Evolutionary conservation across 2,113 vertebrate genomes (phyloP).

Genomic region (Regulus satrapa): DNA sequence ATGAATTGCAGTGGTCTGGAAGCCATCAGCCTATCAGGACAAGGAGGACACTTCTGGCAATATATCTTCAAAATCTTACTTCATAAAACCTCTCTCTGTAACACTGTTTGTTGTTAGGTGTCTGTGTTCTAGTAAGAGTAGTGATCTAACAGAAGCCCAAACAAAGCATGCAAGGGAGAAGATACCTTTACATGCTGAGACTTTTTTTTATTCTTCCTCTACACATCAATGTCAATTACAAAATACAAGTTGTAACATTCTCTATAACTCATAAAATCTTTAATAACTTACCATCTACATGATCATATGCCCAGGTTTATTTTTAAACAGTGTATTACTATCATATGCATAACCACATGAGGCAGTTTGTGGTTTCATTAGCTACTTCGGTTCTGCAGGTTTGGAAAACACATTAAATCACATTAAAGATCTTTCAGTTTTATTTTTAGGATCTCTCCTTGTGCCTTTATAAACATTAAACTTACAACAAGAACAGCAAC

Average conservation of each 20-base stretch:
- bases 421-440: background rate
- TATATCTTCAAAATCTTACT: background rate
- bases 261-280: background rate
- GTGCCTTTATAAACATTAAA: background rate
- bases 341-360: background rate
- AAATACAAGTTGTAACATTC: background rate
- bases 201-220: background rate
- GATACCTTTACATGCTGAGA: background rate
- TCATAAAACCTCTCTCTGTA: background rate
- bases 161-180: background rate
- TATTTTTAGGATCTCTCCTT: background rate
- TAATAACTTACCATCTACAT: background rate
- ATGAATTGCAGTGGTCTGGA: background rate
- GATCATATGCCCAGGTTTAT: background rate
- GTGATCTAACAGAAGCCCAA: background rate
- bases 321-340: background rate
- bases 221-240: background rate
- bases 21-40: background rate
- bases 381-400: background rate
- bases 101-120: background rate
- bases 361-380: background rate
- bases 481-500: background rate
- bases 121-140: background rate
- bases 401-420: background rate
- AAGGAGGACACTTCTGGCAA: background rate